Conservation (phyloP, 35 echinoderm and acorn worm genomes). For the Diadema setosum region DNA sequence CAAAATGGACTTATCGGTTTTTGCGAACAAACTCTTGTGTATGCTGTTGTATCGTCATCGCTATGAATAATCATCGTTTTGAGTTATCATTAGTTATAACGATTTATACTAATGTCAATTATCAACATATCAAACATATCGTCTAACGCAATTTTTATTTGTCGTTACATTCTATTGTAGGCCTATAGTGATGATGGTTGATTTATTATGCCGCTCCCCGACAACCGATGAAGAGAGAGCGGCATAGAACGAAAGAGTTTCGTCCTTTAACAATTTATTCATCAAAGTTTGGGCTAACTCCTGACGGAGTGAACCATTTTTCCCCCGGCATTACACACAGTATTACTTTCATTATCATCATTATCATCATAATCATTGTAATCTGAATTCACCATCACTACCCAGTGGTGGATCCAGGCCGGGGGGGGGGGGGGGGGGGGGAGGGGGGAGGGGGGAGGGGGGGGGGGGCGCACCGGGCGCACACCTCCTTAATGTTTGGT, state of each 20-base stretch:
- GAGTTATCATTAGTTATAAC: too few relatives aligned
- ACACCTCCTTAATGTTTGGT: too few relatives aligned
- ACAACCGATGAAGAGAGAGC: background rate
- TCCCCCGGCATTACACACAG: background rate
- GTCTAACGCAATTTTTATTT: background rate
- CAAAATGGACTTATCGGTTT: too few relatives aligned
- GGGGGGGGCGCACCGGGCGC: background rate
- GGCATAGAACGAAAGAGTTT: background rate
- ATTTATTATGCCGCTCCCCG: background rate
- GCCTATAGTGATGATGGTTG: background rate
- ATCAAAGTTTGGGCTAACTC: too few relatives aligned
- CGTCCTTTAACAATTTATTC: too few relatives aligned
- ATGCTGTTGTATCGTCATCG: too few relatives aligned
- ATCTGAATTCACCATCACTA: background rate
- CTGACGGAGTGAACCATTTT: background rate
- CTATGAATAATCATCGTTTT: too few relatives aligned
- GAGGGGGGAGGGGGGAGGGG: background rate
- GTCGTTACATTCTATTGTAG: background rate
- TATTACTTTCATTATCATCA: background rate
- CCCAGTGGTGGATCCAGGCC: background rate
- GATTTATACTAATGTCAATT: too few relatives aligned
- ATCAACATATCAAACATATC: too few relatives aligned
- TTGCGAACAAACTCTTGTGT: too few relatives aligned
- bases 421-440: background rate
- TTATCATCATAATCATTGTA: background rate